These are phyloP conservation scores for Sebastes cheni DNA, from an alignment of 2,797 vertebrate genomes.

Conservation along the genomic window DNA sequence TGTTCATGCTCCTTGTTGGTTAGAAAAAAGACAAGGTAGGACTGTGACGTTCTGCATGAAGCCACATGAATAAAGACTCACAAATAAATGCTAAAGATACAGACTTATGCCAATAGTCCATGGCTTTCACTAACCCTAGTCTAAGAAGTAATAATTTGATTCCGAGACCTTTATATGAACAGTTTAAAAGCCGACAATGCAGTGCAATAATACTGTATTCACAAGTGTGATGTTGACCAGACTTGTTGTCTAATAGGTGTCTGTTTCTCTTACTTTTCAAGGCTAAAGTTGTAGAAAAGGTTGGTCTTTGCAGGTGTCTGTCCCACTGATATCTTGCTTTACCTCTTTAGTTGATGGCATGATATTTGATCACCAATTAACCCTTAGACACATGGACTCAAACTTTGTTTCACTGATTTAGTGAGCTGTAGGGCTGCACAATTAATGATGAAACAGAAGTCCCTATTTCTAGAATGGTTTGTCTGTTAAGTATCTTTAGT, in stretches of 20 bases:
- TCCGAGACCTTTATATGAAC: not conserved
- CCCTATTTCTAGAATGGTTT: not conserved
- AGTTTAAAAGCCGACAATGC: not conserved
- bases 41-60: conserved; percentile 73
- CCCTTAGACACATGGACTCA: not conserved
- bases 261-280: conserved; percentile 56
- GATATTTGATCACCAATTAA: conserved; percentile 59
- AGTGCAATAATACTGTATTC: not conserved
- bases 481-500: not conserved
- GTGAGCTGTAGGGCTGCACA: conserved; percentile 44
- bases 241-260: conserved; percentile 34
- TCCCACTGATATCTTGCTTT: conserved; percentile 3
- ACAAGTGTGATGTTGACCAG: not conserved
- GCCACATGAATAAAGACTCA: conserved; percentile 25
- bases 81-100: not conserved
- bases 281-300: conserved; percentile 82
- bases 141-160: not conserved
- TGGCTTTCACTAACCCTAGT: conserved; percentile 33
- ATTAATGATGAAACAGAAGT: not conserved
- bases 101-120: not conserved
- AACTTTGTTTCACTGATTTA: not conserved
- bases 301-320: conserved; percentile 54
- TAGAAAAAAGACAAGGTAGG: conserved; percentile 90
- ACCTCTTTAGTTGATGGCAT: conserved; percentile 52
- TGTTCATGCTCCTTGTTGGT: conserved; percentile 72